Base-by-base conservation (phyloP, 2,888 invertebrate species). In the Homarus gammarus region DNA sequence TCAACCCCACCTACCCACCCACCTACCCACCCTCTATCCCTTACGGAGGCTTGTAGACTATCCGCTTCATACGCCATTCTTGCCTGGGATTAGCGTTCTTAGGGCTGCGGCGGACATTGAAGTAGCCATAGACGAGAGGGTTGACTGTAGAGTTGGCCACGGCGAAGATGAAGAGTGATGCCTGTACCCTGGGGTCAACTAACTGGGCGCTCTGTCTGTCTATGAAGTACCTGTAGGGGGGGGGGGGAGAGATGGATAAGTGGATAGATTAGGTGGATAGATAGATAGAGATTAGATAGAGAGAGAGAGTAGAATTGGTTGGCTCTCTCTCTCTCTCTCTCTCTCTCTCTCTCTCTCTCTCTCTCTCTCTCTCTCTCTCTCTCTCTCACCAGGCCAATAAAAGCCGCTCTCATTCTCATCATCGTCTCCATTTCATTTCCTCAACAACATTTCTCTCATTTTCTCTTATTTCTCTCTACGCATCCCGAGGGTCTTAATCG, bases 81-180 rank as follows among this genome's bases (percentile, higher is more conserved):
- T 85, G 85, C 15, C 77, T 61, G 31, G 68, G n/a, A 15, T 38
- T 27, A 1, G 49, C 22, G 36, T 36, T 81, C 18, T 40, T 38
- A 61, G 33, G 18, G 15, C 70, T 56, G 0, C 83, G 33, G 1
- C 87, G 68, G 27, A 79, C 84, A 38, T 84, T 90, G 73, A 91
- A 98, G 33, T 96, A 95, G 0, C 99, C 99, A 93, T 99, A 99
- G 38, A 99, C 98, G 91, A 99, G 96, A 1, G 99, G 99, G 94
- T 99, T 98, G 94, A 98, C 97, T 93, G 98, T 98, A 1, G 98
- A 98, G 94, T 99, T 99, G 64, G 99, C 98, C 92, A 98, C 98
- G 10, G 99, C 99, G 94, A 99, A 99, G 90, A 99, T 95, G 95
- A 98, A 98, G 93, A 99, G 95, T 0, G 96, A 97, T 93, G 96